Evolutionary conservation across 2,888 invertebrate genomes (phyloP).

Genomic region (Glyphotaelius pellucidus): DNA sequence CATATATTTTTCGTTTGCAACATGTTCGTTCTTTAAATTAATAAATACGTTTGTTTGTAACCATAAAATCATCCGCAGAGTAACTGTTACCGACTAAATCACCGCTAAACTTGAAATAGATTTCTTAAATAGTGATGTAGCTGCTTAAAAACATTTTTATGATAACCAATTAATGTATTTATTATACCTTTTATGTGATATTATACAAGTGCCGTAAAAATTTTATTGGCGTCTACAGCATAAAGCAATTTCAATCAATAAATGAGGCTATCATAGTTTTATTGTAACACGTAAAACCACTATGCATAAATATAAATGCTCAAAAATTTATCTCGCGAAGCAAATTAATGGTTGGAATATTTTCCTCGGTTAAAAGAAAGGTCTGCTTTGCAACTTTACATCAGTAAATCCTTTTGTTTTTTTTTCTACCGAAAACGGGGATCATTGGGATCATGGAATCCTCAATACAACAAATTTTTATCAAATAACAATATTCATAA

Average conservation of each 20-base stretch:
- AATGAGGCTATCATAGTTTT: slow-evolving; percentile 50
- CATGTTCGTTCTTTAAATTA: background rate
- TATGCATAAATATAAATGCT: slow-evolving; percentile 34
- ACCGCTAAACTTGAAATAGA: slow-evolving; percentile 21
- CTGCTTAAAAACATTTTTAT: slow-evolving; percentile 51
- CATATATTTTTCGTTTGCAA: background rate
- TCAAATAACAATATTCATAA: too few relatives aligned
- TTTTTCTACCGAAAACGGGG: background rate
- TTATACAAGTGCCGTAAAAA: slow-evolving; percentile 42
- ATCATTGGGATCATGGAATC: background rate
- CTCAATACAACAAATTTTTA: too few relatives aligned
- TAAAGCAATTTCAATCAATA: slow-evolving; percentile 51
- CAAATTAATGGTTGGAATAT: slow-evolving; percentile 2
- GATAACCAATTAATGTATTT: slow-evolving; percentile 46
- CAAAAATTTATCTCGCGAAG: slow-evolving; percentile 17
- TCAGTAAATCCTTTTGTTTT: background rate
- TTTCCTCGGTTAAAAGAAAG: background rate
- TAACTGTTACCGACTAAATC: slow-evolving; percentile 10
- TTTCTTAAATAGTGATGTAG: slow-evolving; percentile 38
- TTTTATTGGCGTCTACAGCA: slow-evolving; percentile 42
- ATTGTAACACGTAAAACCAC: slow-evolving; percentile 52
- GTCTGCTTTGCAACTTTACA: background rate
- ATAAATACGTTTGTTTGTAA: slow-evolving; percentile 3
- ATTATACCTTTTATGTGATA: slow-evolving; percentile 45
- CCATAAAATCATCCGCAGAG: slow-evolving; percentile 19